Percentiles rank a stretch among this genome's conserved stretches.
Conservation (phyloP, 2,797 vertebrate species). For the Sebastes steindachneri region DNA sequence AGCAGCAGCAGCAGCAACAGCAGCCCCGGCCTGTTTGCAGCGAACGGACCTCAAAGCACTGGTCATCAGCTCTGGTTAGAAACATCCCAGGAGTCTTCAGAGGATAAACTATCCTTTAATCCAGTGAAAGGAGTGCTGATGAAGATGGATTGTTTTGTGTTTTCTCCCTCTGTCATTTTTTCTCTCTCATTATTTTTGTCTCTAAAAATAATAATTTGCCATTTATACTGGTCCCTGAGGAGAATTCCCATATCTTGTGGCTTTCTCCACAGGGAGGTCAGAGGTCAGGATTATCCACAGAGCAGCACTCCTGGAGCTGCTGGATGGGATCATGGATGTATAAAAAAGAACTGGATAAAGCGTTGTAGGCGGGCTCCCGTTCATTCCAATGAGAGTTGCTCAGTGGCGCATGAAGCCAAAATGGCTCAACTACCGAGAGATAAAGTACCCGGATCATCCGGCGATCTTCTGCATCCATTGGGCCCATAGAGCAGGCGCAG, state of each 20-base stretch:
- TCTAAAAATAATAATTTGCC: conserved; percentile 41
- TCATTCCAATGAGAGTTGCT: no score
- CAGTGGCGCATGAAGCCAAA: no score
- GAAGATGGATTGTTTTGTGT: conserved; percentile 36
- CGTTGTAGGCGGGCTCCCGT: no score
- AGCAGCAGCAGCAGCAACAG: background rate
- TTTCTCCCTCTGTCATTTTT: conserved; percentile 10
- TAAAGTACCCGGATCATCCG: no score
- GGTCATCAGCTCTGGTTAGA: conserved; percentile 47
- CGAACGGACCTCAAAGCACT: conserved; percentile 14
- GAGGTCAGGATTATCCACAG: conserved; percentile 35
- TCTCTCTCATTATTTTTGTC: conserved; percentile 23
- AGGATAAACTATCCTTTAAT: conserved; percentile 25
- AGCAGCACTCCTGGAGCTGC: conserved; percentile 27
- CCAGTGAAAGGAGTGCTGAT: conserved; percentile 20
- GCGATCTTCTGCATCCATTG: no score
- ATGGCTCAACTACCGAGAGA: no score
- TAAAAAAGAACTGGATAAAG: no score
- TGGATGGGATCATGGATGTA: background rate
- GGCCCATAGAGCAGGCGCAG: no score
- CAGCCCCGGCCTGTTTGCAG: conserved; percentile 35
- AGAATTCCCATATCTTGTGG: conserved; percentile 32
- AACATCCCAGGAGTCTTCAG: conserved; percentile 20
- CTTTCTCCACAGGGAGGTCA: conserved; percentile 29
- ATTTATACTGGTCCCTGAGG: conserved; percentile 35